Percentiles rank a stretch among this genome's conserved stretches.
Evolutionary conservation across 1,140 invertebrate species (phyloP).

Genomic region (Manduca sexta): DNA sequence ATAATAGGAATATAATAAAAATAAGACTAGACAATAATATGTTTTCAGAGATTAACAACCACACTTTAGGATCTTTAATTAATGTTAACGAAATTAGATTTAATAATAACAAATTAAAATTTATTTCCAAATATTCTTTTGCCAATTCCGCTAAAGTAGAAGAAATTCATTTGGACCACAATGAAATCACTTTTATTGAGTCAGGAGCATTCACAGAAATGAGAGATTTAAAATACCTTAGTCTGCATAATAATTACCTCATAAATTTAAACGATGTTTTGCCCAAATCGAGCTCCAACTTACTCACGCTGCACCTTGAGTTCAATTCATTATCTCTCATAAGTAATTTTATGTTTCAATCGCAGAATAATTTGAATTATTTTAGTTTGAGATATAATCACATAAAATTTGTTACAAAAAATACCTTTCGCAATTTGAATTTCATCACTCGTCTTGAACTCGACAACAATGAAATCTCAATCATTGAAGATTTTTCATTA

Average conservation of each 20-base stretch:
- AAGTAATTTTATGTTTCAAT: constrained; percentile 44
- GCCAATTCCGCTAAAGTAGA: constrained; percentile 41
- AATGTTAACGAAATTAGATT: constrained; percentile 49
- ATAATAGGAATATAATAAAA: constrained; percentile 55
- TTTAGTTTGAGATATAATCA: constrained; percentile 52
- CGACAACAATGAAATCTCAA: constrained; percentile 51
- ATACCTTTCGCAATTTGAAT: constrained; percentile 50
- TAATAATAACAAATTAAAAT: constrained; percentile 55
- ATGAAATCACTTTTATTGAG: constrained; percentile 58
- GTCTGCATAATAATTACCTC: constrained; percentile 53
- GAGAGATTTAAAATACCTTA: constrained; percentile 47
- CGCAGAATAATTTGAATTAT: constrained; percentile 43
- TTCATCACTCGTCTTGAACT: constrained; percentile 47
- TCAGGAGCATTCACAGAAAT: constrained; percentile 46
- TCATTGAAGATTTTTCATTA: constrained; percentile 62
- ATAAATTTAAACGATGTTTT: constrained; percentile 50
- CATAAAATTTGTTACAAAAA: constrained; percentile 55
- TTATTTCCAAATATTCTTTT: constrained; percentile 48
- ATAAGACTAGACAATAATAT: constrained; percentile 69
- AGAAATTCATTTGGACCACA: constrained; percentile 58
- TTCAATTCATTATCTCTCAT: constrained; percentile 46
- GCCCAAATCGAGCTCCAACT: constrained; percentile 45
- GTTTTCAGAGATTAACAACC: constrained; percentile 55
- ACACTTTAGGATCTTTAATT: constrained; percentile 41
- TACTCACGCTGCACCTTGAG: constrained; percentile 47